A percentile compares a stretch with the other conserved stretches of the same genome.
Conservation (phyloP, 2,113 vertebrate species). For the Tonatia bakeri region DNA sequence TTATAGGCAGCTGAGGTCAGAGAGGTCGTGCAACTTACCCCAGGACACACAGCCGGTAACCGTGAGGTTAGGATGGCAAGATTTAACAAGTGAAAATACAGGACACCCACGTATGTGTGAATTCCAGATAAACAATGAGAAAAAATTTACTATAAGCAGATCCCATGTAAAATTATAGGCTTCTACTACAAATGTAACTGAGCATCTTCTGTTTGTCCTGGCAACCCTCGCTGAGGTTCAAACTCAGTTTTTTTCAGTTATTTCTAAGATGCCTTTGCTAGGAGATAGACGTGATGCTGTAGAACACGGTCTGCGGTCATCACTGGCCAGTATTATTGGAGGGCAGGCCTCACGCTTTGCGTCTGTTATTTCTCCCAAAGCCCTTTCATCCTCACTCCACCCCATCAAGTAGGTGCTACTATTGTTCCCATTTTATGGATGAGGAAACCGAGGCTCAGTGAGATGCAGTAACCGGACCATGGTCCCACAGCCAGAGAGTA, state of each 20-base stretch:
- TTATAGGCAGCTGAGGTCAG: not conserved
- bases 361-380: not conserved
- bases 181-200: not conserved
- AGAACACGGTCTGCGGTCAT: not conserved
- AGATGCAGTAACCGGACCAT: not conserved
- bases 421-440: not conserved
- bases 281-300: not conserved
- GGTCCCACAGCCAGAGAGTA: not conserved
- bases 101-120: not conserved
- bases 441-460: not conserved
- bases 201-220: not conserved
- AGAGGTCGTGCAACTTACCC: not conserved
- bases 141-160: not conserved
- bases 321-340: rapidly evolving
- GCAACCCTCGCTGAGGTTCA: not conserved
- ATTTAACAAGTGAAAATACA: not conserved
- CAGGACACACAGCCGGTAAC: not conserved
- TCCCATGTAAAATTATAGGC: not conserved
- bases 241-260: not conserved
- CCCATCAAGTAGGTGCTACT: not conserved
- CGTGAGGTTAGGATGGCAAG: not conserved
- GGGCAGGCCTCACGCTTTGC: rapidly evolving
- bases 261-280: not conserved
- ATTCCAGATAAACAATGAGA: not conserved
- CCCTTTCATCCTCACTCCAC: not conserved